Conservation (phyloP, 2,113 vertebrate genomes). For the Anarrhichthys ocellatus region DNA sequence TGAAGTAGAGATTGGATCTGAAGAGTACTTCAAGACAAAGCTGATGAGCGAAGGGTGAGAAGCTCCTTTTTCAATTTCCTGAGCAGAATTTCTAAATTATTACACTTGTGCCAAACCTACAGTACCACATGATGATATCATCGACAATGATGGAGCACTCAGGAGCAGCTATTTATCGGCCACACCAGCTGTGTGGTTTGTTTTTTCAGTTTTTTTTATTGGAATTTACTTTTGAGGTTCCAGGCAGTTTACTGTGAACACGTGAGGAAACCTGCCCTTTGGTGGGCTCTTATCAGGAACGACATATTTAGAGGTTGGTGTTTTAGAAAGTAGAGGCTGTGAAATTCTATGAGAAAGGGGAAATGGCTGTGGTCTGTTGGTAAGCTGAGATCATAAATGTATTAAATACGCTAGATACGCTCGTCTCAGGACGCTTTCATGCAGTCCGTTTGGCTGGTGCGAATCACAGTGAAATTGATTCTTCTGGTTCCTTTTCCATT, state of each 20-base stretch:
- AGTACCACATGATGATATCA: neutral
- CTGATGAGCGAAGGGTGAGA: neutral
- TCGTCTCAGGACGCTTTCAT: neutral
- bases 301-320: neutral
- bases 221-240: neutral
- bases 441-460: too few species aligned
- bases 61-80: neutral
- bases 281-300: conserved; percentile 12
- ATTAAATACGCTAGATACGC: neutral
- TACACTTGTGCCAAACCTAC: too few species aligned
- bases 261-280: neutral
- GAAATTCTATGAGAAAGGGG: neutral
- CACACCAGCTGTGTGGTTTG: neutral
- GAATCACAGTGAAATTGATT: neutral
- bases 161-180: neutral
- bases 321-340: neutral
- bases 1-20: neutral
- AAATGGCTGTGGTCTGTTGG: neutral
- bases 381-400: neutral
- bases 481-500: neutral
- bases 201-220: neutral
- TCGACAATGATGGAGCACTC: neutral
- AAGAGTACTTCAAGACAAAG: neutral
- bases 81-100: neutral
- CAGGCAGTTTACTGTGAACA: neutral